phyloP scores from a whole-genome alignment of 2,113 vertebrate species.

The Callaeas wilsoni region DNA sequence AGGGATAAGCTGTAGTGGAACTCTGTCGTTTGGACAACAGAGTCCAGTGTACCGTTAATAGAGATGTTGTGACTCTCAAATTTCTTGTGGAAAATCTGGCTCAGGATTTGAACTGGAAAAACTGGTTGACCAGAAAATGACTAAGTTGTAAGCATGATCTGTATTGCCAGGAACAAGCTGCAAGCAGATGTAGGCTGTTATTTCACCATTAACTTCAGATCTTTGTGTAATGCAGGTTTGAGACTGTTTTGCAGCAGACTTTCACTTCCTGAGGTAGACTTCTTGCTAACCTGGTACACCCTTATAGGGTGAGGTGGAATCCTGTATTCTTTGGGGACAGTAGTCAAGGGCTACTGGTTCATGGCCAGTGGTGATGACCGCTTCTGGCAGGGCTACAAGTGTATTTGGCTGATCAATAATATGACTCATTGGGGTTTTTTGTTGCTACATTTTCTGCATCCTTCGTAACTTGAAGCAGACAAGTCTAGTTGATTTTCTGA shows the following conservation, averaged over 20 bases:
- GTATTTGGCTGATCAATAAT: neutral
- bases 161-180: neutral
- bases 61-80: neutral
- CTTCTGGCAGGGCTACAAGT: neutral
- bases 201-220: neutral
- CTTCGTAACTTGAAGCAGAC: neutral
- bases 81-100: neutral
- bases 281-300: neutral
- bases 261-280: neutral
- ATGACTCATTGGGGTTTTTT: neutral
- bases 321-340: accelerated
- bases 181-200: neutral
- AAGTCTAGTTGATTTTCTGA: neutral
- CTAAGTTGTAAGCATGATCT: neutral
- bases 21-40: neutral
- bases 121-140: neutral
- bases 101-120: neutral
- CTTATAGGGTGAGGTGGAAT: neutral
- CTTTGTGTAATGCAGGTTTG: neutral
- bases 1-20: neutral
- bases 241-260: neutral
- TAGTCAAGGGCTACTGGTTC: neutral
- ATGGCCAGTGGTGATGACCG: neutral
- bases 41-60: neutral
- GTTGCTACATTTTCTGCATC: neutral